Evolutionary conservation across 2,888 invertebrate genomes (phyloP).

Genomic region (Drosophila algonquin): DNA sequence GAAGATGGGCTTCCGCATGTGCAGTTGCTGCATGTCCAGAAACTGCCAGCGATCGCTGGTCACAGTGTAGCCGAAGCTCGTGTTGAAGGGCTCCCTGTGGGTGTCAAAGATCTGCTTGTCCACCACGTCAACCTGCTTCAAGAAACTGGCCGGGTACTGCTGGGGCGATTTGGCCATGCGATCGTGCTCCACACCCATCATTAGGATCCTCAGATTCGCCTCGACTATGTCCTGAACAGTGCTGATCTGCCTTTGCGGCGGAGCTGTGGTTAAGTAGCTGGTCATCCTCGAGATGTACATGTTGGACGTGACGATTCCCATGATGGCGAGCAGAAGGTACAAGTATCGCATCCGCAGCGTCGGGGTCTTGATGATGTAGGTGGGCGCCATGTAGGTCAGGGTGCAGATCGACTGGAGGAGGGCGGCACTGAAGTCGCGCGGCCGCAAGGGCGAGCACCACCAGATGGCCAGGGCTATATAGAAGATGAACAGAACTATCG

Average conservation of each 20-base stretch:
- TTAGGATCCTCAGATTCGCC: slow-evolving; percentile 62
- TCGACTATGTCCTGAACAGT: slow-evolving; percentile 69
- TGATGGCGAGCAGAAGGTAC: slow-evolving; percentile 58
- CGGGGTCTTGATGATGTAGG: slow-evolving; percentile 47
- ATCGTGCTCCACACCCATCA: slow-evolving; percentile 60
- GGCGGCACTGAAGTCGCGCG: slow-evolving; percentile 62
- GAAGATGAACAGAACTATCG: slow-evolving; percentile 49
- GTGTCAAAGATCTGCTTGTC: slow-evolving; percentile 45
- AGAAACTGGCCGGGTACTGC: slow-evolving; percentile 51
- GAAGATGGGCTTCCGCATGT: slow-evolving; percentile 68
- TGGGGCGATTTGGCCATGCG: slow-evolving; percentile 28
- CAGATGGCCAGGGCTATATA: slow-evolving; percentile 68
- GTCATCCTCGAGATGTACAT: slow-evolving; percentile 75
- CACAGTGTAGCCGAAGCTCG: slow-evolving; percentile 67
- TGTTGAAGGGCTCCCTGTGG: slow-evolving; percentile 68
- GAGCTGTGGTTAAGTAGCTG: slow-evolving; percentile 71
- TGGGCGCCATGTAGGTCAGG: slow-evolving; percentile 59
- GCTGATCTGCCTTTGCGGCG: slow-evolving; percentile 60
- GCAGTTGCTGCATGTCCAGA: slow-evolving; percentile 69
- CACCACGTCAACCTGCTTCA: slow-evolving; percentile 53
- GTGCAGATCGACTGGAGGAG: slow-evolving; percentile 71
- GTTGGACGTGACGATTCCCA: slow-evolving; percentile 73
- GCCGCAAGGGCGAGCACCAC: slow-evolving; percentile 66
- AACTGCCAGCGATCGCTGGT: slow-evolving; percentile 78
- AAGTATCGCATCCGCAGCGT: slow-evolving; percentile 67